A percentile compares a stretch with the other conserved stretches of the same genome.
Conservation (phyloP, 1,140 invertebrate genomes). For the Papilio polytes region DNA sequence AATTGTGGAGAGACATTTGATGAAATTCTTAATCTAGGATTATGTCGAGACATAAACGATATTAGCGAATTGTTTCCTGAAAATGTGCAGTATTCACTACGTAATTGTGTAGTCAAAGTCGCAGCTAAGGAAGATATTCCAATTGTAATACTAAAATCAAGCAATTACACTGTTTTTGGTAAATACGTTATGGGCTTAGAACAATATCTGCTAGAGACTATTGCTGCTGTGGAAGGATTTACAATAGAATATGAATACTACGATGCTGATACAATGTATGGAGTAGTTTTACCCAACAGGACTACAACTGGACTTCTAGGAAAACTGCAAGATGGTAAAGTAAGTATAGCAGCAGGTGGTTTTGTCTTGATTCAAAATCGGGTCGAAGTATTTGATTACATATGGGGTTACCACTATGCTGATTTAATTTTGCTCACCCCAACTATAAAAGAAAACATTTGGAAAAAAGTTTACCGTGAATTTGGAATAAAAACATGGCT, state of each 20-base stretch:
- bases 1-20: conserved; percentile 50
- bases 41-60: conserved; percentile 43
- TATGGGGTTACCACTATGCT: conserved; percentile 52
- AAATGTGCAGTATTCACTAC: conserved; percentile 40
- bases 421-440: conserved; percentile 51
- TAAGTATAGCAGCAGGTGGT: conserved; percentile 54
- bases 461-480: conserved; percentile 53
- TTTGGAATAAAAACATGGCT: conserved; percentile 52
- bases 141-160: conserved; percentile 48
- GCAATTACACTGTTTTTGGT: conserved; percentile 45
- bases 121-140: conserved; percentile 51
- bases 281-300: conserved; percentile 55
- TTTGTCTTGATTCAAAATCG: conserved; percentile 53
- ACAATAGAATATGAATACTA: conserved; percentile 43
- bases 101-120: conserved; percentile 54
- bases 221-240: conserved; percentile 47
- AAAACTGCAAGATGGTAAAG: conserved; percentile 46
- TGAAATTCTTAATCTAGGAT: conserved; percentile 44
- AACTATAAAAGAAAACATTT: conserved; percentile 42
- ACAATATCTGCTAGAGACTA: conserved; percentile 53
- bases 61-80: conserved; percentile 43
- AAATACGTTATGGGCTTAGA: conserved; percentile 51
- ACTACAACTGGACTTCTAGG: conserved; percentile 52
- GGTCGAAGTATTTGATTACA: conserved; percentile 53
- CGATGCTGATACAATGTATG: conserved; percentile 41